phyloP scores from a whole-genome alignment of 2,113 vertebrate genomes.

The Paralichthys olivaceus region DNA sequence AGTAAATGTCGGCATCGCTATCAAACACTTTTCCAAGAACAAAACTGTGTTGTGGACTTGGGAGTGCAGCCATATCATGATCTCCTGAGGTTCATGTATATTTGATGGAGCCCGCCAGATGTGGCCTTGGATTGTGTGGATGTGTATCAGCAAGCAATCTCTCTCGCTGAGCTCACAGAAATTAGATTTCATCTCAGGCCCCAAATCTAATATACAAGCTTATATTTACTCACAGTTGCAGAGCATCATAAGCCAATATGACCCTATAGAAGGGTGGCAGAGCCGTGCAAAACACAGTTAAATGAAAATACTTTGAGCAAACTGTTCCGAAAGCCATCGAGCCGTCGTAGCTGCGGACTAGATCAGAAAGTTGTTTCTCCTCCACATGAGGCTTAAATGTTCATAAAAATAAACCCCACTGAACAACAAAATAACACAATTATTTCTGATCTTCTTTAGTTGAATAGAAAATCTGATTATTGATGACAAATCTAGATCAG shows the following conservation, averaged over 20 bases:
- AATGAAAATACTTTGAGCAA: conserved; percentile 75
- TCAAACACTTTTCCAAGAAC: conserved; percentile 25
- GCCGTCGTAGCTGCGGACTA: conserved; percentile 30
- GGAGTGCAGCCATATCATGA: conserved; percentile 50
- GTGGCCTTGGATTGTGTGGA: conserved; percentile 70
- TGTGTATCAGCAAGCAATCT: conserved; percentile 71
- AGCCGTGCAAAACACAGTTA: conserved; percentile 69
- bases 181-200: conserved; percentile 78
- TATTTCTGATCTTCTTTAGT: conserved; percentile 16
- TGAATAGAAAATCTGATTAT: conserved; percentile 26
- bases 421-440: conserved; percentile 9
- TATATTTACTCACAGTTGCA: conserved; percentile 80
- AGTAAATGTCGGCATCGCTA: conserved; percentile 42
- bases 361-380: conserved; percentile 15
- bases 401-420: not conserved
- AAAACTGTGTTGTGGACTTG: conserved; percentile 32
- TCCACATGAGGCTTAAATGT: not conserved
- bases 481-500: conserved; percentile 21
- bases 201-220: conserved; percentile 78
- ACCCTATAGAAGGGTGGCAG: conserved; percentile 59
- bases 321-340: conserved; percentile 59
- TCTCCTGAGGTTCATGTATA: conserved; percentile 71
- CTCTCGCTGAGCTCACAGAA: conserved; percentile 66
- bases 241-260: conserved; percentile 75
- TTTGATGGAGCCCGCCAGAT: conserved; percentile 76